These are phyloP conservation scores for Dinothrombium tinctorium DNA, from an alignment of 1,140 invertebrate species.

Conservation along the genomic window DNA sequence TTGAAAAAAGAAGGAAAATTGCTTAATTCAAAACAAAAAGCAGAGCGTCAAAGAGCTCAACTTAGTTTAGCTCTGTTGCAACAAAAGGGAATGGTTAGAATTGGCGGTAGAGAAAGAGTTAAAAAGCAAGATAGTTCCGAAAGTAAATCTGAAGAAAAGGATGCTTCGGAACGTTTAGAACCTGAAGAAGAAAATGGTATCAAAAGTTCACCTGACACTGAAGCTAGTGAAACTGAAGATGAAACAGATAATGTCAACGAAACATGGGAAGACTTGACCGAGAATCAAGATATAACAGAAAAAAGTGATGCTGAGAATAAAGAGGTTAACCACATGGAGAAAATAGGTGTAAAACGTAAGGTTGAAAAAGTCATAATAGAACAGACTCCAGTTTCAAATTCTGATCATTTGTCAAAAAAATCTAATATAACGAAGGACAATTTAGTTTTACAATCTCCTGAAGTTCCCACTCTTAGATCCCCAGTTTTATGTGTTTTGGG, in stretches of 20 bases:
- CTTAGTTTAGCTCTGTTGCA: constrained; percentile 64
- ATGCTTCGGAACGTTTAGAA: constrained; percentile 6
- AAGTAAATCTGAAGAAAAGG: constrained; percentile 10
- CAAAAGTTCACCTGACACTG: constrained; percentile 7
- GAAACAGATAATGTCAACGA: constrained; percentile 25
- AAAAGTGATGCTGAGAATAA: background rate
- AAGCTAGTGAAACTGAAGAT: too few relatives aligned
- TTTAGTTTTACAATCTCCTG: constrained; percentile 25
- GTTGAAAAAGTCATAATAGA: background rate
- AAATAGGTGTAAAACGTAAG: background rate
- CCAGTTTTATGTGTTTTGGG: constrained; percentile 95
- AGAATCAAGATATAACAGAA: background rate
- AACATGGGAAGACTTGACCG: constrained; percentile 4
- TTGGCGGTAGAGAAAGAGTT: constrained; percentile 26
- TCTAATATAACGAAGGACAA: constrained; percentile 37
- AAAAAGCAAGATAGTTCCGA: constrained; percentile 11
- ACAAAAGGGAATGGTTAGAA: constrained; percentile 48
- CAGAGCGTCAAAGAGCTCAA: constrained; percentile 45
- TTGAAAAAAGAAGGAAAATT: constrained; percentile 84
- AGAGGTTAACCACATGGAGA: background rate
- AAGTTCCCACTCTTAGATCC: constrained; percentile 36
- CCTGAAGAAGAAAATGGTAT: constrained; percentile 11
- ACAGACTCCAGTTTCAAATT: too few relatives aligned
- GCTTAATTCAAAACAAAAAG: constrained; percentile 59
- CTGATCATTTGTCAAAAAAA: constrained; percentile 6